phyloP scores from a whole-genome alignment of 2,797 vertebrate species.

The Knipowitschia caucasica region DNA sequence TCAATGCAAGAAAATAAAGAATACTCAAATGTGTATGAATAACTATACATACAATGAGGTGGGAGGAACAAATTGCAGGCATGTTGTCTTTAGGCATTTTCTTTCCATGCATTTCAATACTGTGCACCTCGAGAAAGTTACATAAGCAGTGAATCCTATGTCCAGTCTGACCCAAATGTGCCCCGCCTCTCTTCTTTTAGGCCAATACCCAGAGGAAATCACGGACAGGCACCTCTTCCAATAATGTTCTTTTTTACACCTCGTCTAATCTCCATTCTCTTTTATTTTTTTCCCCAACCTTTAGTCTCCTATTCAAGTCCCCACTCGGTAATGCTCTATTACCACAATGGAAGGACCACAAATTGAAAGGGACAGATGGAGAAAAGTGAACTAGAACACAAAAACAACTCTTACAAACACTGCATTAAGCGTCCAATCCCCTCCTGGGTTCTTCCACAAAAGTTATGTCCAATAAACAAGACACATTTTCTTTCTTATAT shows the following conservation, averaged over 20 bases:
- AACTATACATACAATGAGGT: too few species aligned
- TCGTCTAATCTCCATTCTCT: slow-evolving; percentile 42
- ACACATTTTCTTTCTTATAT: background rate
- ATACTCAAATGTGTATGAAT: too few species aligned
- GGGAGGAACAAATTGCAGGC: too few species aligned
- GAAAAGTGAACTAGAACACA: slow-evolving; percentile 36
- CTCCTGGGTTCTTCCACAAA: slow-evolving; percentile 16
- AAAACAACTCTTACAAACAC: slow-evolving; percentile 22
- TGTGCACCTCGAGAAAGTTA: too few species aligned
- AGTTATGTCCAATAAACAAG: slow-evolving; percentile 1
- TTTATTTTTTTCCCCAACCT: slow-evolving; percentile 43
- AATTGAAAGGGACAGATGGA: slow-evolving; percentile 43
- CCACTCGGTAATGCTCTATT: slow-evolving; percentile 43
- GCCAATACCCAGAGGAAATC: slow-evolving; percentile 52
- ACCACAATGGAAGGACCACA: slow-evolving; percentile 35
- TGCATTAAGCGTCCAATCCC: slow-evolving; percentile 18
- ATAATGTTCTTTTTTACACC: slow-evolving; percentile 53
- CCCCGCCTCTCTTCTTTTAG: slow-evolving; percentile 46
- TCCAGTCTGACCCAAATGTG: slow-evolving; percentile 25
- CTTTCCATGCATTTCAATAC: too few species aligned
- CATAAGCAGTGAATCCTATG: slow-evolving; percentile 22
- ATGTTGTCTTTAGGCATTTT: too few species aligned
- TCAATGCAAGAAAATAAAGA: too few species aligned
- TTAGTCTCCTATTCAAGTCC: slow-evolving; percentile 54
- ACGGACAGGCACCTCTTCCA: slow-evolving; percentile 49